Percentiles rank a stretch among this genome's conserved stretches.
phyloP scores from a whole-genome alignment of 2,113 vertebrate species.

The Chamaetylas fuelleborni region DNA sequence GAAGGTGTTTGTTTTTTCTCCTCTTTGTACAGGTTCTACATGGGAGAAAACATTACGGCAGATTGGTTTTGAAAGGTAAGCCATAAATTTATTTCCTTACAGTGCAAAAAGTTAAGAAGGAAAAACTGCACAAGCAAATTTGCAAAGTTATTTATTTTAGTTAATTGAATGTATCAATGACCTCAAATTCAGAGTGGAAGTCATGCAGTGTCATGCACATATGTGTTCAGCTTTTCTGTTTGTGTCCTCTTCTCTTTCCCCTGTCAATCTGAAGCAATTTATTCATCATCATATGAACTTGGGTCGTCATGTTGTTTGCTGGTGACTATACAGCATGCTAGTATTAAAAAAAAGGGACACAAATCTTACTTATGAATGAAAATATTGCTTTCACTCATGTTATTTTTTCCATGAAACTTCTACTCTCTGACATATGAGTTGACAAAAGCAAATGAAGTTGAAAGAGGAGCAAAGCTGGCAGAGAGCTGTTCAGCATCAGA shows the following conservation, averaged over 20 bases:
- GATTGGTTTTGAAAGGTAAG: conserved; percentile 98
- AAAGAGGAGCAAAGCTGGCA: background rate
- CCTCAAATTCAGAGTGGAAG: background rate
- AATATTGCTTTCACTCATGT: background rate
- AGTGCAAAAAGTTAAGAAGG: background rate
- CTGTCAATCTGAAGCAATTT: background rate
- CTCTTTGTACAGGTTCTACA: conserved; percentile 79
- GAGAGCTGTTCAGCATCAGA: background rate
- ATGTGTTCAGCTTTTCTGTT: background rate
- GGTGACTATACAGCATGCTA: background rate
- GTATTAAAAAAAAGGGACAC: background rate
- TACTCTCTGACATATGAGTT: conserved; percentile 9
- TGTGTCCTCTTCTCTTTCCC: background rate
- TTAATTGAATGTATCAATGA: background rate
- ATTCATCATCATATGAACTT: background rate
- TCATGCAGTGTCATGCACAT: background rate
- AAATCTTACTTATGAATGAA: conserved; percentile 10
- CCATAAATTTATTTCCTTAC: background rate
- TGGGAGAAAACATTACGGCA: conserved; percentile 96
- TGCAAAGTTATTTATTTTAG: background rate
- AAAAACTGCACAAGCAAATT: background rate
- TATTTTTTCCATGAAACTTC: conserved; percentile 19
- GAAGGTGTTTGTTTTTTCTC: conserved; percentile 41
- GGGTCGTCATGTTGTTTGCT: background rate
- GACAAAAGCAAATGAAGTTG: conserved; percentile 17